phyloP scores from a whole-genome alignment of 2,888 invertebrate genomes.

The Pachliopta kotzebuea region DNA sequence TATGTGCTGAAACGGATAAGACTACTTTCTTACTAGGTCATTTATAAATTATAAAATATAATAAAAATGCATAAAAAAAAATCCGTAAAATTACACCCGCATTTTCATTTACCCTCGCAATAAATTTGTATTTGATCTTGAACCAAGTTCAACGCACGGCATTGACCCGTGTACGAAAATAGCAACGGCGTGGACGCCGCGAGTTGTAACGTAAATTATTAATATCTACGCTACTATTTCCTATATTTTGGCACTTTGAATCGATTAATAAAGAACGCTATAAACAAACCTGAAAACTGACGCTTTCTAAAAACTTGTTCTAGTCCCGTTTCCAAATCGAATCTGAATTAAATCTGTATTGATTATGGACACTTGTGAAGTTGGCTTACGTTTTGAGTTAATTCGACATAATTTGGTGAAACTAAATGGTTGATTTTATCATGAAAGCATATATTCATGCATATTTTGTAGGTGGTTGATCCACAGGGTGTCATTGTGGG shows the following conservation, averaged over 20 bases:
- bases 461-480: no score
- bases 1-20: slow-evolving; percentile 82
- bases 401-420: no score
- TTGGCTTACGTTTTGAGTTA: no score
- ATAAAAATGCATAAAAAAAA: slow-evolving; percentile 77
- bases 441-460: no score
- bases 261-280: background rate
- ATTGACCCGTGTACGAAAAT: slow-evolving; percentile 65
- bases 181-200: slow-evolving; percentile 33
- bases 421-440: no score
- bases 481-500: no score
- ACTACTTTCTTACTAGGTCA: slow-evolving; percentile 82
- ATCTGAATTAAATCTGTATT: background rate
- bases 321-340: no score
- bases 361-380: no score
- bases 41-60: slow-evolving; percentile 81
- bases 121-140: background rate
- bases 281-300: background rate
- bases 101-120: slow-evolving; percentile 48
- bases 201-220: slow-evolving; percentile 30
- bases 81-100: slow-evolving; percentile 63
- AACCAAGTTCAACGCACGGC: slow-evolving; percentile 51
- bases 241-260: background rate
- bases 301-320: background rate
- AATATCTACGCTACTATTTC: slow-evolving; percentile 33